Base-by-base conservation (phyloP, 53 echinoderm and acorn worm species). In the Henricia sp. region DNA sequence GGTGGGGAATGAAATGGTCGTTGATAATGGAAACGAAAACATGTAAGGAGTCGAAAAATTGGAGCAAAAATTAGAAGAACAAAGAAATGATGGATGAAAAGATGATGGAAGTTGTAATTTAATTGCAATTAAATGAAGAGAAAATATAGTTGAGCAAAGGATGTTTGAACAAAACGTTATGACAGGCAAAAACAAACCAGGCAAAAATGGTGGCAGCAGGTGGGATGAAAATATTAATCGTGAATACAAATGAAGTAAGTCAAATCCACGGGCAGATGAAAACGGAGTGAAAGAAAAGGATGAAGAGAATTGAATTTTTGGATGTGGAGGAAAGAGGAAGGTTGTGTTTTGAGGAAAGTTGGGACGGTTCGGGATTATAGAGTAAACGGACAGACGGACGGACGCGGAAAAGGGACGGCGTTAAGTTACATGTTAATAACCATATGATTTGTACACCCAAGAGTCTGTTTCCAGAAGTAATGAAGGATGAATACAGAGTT, bases 321-420 rank as follows among this genome's bases (percentile, higher is more conserved):
- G 43, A 20, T 3, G n/a, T 16, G 57, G 37, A 2, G 14, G 32
- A 53, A 40, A 11, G 48, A 0, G 70, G 28, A 27, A 70, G 41
- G n/a, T 68, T 68, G 42, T 38, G 23, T 21, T 42, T 44, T n/a
- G 43, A 40, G 37, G 37, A n/a, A 51, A 48, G 26, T n/a, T 20
- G 37, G 75, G 59, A 41, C 3, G 64, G 80, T 44, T 32, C 28
- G 50, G 50, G 64, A 64, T 80, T 80, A 48, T 44, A 80, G 80
- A 63, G 50, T 62, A 40, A 63, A 27, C 80, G 80, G 80, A 64
- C 80, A 35, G 62, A 77, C 62, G 78, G 48, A 78, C 48, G 60
- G 42, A 77, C 77, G 80, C 29, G 41, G 80, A 80, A 48, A 63
- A 43, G 48, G 63, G 59, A 26, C 77, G 23, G 64, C 63, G 64